These are phyloP conservation scores for Blera fallax DNA, from an alignment of 2,888 invertebrate genomes.

Conservation along the genomic window DNA sequence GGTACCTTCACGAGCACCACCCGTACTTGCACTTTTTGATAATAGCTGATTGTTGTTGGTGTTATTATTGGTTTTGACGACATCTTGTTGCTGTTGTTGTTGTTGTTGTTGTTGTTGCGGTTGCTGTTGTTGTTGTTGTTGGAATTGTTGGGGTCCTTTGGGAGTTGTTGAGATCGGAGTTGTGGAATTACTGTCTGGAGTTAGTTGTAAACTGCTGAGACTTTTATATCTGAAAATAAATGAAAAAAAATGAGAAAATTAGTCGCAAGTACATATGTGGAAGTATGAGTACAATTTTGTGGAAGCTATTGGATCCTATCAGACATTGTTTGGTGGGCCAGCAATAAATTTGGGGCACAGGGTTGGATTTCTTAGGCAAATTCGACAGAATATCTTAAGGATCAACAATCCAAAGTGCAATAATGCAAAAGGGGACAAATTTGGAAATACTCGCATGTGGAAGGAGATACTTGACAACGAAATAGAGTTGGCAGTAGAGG, in stretches of 20 bases:
- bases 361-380: too few species aligned
- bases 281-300: too few species aligned
- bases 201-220: slow-evolving; percentile 81
- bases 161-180: slow-evolving; percentile 81
- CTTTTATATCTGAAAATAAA: slow-evolving; percentile 80
- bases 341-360: too few species aligned
- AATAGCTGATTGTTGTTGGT: slow-evolving; percentile 74
- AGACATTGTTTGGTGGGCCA: too few species aligned
- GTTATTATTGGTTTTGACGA: slow-evolving; percentile 55
- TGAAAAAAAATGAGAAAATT: background rate
- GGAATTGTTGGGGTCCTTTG: slow-evolving; percentile 77
- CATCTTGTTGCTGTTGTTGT: slow-evolving; percentile 70
- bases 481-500: too few species aligned
- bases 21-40: slow-evolving; percentile 80
- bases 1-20: slow-evolving; percentile 87
- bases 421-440: too few species aligned
- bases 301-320: too few species aligned
- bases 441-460: too few species aligned
- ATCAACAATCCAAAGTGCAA: too few species aligned
- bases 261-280: too few species aligned
- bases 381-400: too few species aligned
- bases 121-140: slow-evolving; percentile 60
- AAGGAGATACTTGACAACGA: too few species aligned
- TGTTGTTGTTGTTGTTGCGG: slow-evolving; percentile 78
- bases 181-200: slow-evolving; percentile 80